phyloP scores from a whole-genome alignment of 2,797 vertebrate genomes.

The Rhinophrynus dorsalis region DNA sequence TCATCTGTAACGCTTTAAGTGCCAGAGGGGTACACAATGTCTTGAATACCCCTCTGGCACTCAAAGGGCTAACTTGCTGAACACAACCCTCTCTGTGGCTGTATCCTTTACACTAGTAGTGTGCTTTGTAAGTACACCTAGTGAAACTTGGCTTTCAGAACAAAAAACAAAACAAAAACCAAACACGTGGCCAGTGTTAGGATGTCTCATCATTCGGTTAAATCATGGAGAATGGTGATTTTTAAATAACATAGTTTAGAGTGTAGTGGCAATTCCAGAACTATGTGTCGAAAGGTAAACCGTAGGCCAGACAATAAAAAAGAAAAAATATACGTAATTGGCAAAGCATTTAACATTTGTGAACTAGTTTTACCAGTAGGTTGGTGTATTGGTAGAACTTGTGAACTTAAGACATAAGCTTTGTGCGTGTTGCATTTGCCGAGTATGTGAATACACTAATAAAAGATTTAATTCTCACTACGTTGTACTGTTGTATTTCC shows the following conservation, averaged over 20 bases:
- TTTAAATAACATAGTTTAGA: conserved; percentile 64
- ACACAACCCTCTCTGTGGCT: conserved; percentile 14
- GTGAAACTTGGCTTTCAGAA: conserved; percentile 61
- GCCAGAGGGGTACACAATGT: too few species aligned
- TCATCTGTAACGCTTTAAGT: too few species aligned
- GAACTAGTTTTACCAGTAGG: conserved; percentile 89
- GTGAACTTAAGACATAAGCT: conserved; percentile 85
- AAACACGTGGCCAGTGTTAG: conserved; percentile 61
- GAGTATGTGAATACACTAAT: conserved; percentile 94
- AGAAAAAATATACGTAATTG: conserved; percentile 58
- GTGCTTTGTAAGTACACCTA: conserved; percentile 66
- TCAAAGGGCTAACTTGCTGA: too few species aligned
- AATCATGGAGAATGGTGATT: conserved; percentile 51
- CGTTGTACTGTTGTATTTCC: too few species aligned
- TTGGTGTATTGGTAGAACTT: conserved; percentile 81
- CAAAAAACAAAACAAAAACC: conserved; percentile 43
- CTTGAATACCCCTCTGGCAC: neutral
- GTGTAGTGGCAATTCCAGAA: conserved; percentile 84
- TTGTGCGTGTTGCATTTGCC: conserved; percentile 90
- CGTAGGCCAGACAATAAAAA: conserved; percentile 70
- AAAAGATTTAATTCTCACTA: conserved; percentile 85
- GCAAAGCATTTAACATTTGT: conserved; percentile 81
- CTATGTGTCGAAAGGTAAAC: conserved; percentile 65
- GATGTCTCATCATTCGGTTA: conserved; percentile 55
- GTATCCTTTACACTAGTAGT: conserved; percentile 58